Conservation (phyloP, 2,797 vertebrate genomes). For the Poliocrania exsul region DNA sequence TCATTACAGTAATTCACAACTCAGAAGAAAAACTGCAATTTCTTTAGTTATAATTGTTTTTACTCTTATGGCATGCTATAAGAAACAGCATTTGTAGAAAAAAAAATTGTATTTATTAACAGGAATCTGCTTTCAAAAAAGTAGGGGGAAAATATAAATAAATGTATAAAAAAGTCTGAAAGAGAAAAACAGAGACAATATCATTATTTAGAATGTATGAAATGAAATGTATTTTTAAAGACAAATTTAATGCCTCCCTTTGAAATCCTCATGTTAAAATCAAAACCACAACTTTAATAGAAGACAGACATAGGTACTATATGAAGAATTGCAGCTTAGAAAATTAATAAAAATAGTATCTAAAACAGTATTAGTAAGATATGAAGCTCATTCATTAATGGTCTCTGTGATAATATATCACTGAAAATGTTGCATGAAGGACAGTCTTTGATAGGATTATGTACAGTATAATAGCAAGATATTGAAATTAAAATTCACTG, state of each 20-base stretch:
- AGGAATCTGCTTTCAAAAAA: conserved; percentile 55
- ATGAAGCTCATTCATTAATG: conserved; percentile 91
- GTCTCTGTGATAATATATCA: conserved; percentile 90
- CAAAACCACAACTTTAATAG: conserved; percentile 79
- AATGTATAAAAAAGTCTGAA: conserved; percentile 55
- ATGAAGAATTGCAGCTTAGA: conserved; percentile 79
- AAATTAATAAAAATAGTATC: conserved; percentile 93
- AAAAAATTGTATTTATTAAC: conserved; percentile 59
- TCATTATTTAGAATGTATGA: conserved; percentile 66
- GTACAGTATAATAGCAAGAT: conserved; percentile 87
- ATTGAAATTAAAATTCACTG: conserved; percentile 93
- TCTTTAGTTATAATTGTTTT: conserved; percentile 56
- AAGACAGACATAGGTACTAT: conserved; percentile 77
- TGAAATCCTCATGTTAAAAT: conserved; percentile 80
- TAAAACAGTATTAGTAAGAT: conserved; percentile 92
- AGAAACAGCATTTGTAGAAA: conserved; percentile 31
- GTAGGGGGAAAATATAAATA: conserved; percentile 61
- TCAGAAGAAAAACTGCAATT: conserved; percentile 46
- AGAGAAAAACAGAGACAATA: conserved; percentile 69
- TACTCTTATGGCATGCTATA: background rate
- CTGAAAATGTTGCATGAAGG: conserved; percentile 92
- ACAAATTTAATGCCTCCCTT: conserved; percentile 73
- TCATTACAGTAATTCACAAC: conserved; percentile 34
- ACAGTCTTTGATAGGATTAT: conserved; percentile 91
- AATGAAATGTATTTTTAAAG: conserved; percentile 74